Evolutionary conservation across 2,888 invertebrate species (phyloP).

Genomic region (Vanessa cardui): DNA sequence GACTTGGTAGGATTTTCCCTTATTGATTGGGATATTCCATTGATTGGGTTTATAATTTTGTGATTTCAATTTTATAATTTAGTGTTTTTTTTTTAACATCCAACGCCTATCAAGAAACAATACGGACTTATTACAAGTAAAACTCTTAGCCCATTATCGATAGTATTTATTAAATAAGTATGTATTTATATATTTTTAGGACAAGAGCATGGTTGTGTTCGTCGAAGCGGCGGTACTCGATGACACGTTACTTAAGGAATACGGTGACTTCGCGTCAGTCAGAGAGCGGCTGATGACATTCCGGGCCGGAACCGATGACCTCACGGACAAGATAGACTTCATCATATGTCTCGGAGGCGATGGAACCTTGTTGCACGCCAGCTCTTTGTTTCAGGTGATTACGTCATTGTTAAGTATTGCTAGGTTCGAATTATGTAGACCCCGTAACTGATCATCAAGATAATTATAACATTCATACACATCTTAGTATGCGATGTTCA

Average conservation of each 20-base stretch:
- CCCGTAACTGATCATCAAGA: too few relatives aligned
- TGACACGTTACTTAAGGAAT: conserved; percentile 89
- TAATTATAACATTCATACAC: too few relatives aligned
- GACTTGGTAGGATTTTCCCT: too few relatives aligned
- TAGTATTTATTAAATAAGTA: too few relatives aligned
- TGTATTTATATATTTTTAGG: conserved; percentile 80
- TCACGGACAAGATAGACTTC: conserved; percentile 98
- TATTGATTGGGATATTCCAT: too few relatives aligned
- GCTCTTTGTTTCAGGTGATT: conserved; percentile 90
- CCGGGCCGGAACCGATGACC: conserved; percentile 94
- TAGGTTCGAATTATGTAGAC: too few relatives aligned
- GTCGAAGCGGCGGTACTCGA: conserved; percentile 96
- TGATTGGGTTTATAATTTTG: too few relatives aligned
- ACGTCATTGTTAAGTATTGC: not conserved
- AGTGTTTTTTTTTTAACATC: too few relatives aligned
- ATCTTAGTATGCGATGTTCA: too few relatives aligned
- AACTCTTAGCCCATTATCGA: not conserved
- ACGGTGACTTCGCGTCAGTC: conserved; percentile 88
- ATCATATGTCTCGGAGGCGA: conserved; percentile 98
- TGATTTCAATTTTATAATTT: too few relatives aligned
- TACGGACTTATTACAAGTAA: not conserved
- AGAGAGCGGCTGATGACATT: conserved; percentile 93
- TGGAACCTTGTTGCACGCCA: conserved; percentile 97
- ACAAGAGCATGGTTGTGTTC: conserved; percentile 97
- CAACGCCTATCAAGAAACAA: too few relatives aligned